These are phyloP conservation scores for Enteromius treurensis DNA, from an alignment of 2,797 vertebrate species.

Conservation along the genomic window DNA sequence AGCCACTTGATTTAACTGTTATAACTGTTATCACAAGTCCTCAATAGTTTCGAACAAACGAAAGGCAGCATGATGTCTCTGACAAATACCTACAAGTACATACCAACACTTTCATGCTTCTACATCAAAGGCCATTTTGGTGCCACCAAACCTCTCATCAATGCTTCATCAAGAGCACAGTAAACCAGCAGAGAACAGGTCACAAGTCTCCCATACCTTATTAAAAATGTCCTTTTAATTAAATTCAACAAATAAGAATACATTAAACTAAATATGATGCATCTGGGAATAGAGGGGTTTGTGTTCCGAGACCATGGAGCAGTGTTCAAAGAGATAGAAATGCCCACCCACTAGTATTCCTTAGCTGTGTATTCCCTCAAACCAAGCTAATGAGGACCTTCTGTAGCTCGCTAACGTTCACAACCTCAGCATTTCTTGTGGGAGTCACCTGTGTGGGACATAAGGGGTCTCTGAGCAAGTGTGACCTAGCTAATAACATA, in stretches of 20 bases:
- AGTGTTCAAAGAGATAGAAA: conserved; percentile 49
- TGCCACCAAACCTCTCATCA: conserved; percentile 52
- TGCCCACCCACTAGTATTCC: conserved; percentile 43
- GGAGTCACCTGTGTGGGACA: conserved; percentile 44
- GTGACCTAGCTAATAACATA: conserved; percentile 21
- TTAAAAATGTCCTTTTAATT: conserved; percentile 60
- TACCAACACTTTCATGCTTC: conserved; percentile 42
- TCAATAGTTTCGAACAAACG: conserved; percentile 17
- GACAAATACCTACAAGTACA: not conserved
- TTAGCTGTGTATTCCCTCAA: conserved; percentile 46
- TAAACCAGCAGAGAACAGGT: conserved; percentile 44
- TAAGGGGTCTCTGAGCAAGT: conserved; percentile 37
- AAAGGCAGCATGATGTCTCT: not conserved
- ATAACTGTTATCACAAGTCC: not conserved
- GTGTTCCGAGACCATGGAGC: conserved; percentile 45
- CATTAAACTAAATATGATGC: conserved; percentile 54
- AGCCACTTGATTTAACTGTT: not conserved
- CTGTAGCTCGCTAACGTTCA: conserved; percentile 36
- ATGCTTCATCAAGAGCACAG: conserved; percentile 50
- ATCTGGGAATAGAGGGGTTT: conserved; percentile 40
- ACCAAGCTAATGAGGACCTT: conserved; percentile 47
- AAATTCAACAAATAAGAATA: conserved; percentile 58
- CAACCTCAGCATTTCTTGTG: conserved; percentile 29
- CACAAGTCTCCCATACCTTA: conserved; percentile 49
- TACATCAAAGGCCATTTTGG: conserved; percentile 46